Conservation (phyloP, 2,113 vertebrate species). For the Geococcyx californianus region DNA sequence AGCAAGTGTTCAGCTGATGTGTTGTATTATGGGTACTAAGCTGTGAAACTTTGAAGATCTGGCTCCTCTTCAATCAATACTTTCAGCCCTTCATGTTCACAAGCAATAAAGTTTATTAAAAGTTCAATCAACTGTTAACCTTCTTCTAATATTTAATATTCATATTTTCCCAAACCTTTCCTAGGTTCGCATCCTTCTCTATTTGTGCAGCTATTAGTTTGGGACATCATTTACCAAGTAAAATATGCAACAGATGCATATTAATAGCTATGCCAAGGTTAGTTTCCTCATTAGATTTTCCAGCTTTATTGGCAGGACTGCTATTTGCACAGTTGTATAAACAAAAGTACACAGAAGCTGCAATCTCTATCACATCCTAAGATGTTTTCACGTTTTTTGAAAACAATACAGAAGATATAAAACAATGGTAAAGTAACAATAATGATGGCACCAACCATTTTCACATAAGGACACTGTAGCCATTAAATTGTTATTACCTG, state of each 20-base stretch:
- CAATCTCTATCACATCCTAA: background rate
- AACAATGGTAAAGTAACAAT: background rate
- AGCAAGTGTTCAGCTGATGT: background rate
- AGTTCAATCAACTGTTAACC: background rate
- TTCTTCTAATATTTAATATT: background rate
- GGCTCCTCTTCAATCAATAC: background rate
- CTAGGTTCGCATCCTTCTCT: background rate
- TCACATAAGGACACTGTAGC: background rate
- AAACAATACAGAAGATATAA: background rate
- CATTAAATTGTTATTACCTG: background rate
- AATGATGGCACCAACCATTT: background rate
- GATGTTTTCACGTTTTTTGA: background rate
- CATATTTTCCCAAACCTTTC: background rate
- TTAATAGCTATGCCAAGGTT: background rate
- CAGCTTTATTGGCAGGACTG: background rate
- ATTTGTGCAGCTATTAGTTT: background rate
- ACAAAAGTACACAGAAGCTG: background rate
- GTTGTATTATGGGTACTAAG: background rate
- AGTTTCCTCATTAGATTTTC: background rate
- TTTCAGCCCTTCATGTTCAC: background rate
- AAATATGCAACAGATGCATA: background rate
- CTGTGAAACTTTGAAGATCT: background rate
- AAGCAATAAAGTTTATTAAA: background rate
- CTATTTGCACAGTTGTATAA: background rate
- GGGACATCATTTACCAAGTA: background rate